Base-by-base conservation (phyloP, 2,888 invertebrate genomes). In the Steinernema scapterisci region DNA sequence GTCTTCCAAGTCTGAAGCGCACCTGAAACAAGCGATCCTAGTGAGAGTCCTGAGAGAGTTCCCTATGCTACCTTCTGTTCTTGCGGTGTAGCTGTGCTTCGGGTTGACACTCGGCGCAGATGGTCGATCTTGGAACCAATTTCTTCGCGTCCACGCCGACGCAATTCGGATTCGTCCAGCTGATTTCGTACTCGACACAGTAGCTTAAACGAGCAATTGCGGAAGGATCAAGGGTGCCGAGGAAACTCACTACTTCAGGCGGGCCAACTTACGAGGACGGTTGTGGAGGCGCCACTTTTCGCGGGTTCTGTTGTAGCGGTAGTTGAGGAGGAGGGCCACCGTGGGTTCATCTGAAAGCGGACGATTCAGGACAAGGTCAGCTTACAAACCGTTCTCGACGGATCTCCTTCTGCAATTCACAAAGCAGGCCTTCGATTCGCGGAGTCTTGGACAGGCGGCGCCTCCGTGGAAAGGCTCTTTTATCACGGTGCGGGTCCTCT, bases 91-190 rank as follows among this genome's bases (percentile, higher is more conserved):
- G 75, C 71, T 82, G 83, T 9, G 85, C 85, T 76, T 86, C 83
- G 38, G 85, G 85, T 71, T 86, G 86, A 51, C 86, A 86, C 72
- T 86, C 86, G 3, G 83, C 85, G 72, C 86, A 86, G 45, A 86
- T 83, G 0, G 76, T 74, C 38, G 76, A 80, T 19, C 81, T 79
- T 46, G 71, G 70, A n/a, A 21, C 46, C 23, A 79, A 23, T 70
- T 46, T 56, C 72, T 79, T 51, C 25, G 27, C 52, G 48, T 76
- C 71, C 46, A 73, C 72, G n/a, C 81, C 79, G 3, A 83, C 75
- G 73, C 86, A 86, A 63, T 86, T 84, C 6, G 81, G 78, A 71
- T 86, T 86, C 25, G 83, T 82, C 85, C 85, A 86, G 11, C 80
- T 81, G 43, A 86, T 80, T 52, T 79, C 75, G 73, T 86, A 86